Evolutionary conservation across 2,797 vertebrate genomes (phyloP).

Genomic region (Limnodromus scolopaceus): DNA sequence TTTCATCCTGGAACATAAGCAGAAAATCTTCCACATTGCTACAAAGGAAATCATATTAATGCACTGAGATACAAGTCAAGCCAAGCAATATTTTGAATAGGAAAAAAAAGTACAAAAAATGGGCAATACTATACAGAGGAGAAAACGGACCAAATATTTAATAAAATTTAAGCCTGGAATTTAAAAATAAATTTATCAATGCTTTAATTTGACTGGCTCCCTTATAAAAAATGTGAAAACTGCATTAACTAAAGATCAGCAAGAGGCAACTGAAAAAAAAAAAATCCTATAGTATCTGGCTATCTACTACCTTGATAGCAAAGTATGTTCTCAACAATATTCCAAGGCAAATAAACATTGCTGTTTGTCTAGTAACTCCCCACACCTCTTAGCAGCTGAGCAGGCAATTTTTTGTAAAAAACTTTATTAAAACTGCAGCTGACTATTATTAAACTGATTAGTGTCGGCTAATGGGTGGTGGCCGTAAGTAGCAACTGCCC

Average conservation of each 20-base stretch:
- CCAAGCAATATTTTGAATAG: neutral
- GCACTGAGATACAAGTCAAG: neutral
- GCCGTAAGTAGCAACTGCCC: neutral
- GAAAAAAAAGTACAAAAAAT: neutral
- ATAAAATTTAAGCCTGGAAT: neutral
- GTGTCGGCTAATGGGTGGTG: neutral
- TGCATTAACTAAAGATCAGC: neutral
- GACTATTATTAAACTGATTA: neutral
- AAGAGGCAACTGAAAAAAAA: neutral
- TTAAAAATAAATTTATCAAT: neutral
- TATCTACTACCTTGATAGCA: neutral
- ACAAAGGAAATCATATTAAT: neutral
- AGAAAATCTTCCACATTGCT: neutral
- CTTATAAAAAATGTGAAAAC: neutral
- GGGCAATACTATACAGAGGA: neutral
- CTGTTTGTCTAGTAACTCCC: neutral
- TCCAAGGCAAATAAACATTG: neutral
- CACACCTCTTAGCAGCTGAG: neutral
- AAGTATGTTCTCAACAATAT: neutral
- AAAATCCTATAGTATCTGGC: neutral
- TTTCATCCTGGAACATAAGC: neutral
- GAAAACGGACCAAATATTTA: neutral
- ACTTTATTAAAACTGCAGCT: conserved; percentile 13
- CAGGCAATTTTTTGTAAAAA: neutral
- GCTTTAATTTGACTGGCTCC: neutral